phyloP scores from a whole-genome alignment of 2,888 invertebrate genomes.

The Drosophila ezoana region DNA sequence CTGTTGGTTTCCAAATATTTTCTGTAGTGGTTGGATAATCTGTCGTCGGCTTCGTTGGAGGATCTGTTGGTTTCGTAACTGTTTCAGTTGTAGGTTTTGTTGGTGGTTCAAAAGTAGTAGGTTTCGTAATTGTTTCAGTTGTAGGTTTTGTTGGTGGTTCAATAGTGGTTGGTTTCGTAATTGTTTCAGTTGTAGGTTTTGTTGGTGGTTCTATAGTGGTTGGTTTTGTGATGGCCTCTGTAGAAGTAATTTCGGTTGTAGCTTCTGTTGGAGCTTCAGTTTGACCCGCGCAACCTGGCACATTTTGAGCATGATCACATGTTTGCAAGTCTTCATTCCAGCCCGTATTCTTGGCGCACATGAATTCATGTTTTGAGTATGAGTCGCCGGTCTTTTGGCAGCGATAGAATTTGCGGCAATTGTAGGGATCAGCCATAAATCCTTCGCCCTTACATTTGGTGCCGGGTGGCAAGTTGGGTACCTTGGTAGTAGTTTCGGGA shows the following conservation, averaged over 20 bases:
- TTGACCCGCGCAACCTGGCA: slow-evolving; percentile 77
- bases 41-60: slow-evolving; percentile 30
- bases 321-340: slow-evolving; percentile 89
- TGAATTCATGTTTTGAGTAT: slow-evolving; percentile 85
- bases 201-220: slow-evolving; percentile 23
- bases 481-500: slow-evolving; percentile 59
- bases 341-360: slow-evolving; percentile 89
- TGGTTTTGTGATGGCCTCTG: slow-evolving; percentile 39
- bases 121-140: slow-evolving; percentile 16
- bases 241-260: slow-evolving; percentile 33
- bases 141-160: slow-evolving; percentile 5
- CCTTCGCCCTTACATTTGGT: slow-evolving; percentile 87
- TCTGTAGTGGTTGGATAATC: slow-evolving; percentile 27
- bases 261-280: slow-evolving; percentile 49
- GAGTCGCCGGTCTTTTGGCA: slow-evolving; percentile 86
- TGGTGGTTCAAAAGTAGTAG: slow-evolving; percentile 18
- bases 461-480: slow-evolving; percentile 81
- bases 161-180: slow-evolving; percentile 21
- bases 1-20: slow-evolving; percentile 33
- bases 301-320: slow-evolving; percentile 86
- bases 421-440: slow-evolving; percentile 87
- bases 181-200: slow-evolving; percentile 30
- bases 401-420: slow-evolving; percentile 87
- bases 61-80: slow-evolving; percentile 27
- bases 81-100: slow-evolving; percentile 37